phyloP scores from a whole-genome alignment of 2,113 vertebrate species.

The Smithornis capensis region DNA sequence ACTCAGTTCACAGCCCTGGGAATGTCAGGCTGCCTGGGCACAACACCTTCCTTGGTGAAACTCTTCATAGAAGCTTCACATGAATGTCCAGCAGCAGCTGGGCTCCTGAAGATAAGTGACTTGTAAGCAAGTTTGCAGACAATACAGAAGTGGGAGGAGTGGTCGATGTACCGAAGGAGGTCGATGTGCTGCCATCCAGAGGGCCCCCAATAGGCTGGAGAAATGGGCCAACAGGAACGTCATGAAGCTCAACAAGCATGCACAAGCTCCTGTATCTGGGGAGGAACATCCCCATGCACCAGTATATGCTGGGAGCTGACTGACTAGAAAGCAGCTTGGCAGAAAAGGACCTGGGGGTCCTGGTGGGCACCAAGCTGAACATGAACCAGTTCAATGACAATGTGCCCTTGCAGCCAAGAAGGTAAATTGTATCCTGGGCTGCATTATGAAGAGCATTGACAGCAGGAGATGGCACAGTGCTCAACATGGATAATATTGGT shows the following conservation, averaged over 20 bases:
- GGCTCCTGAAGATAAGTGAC: background rate
- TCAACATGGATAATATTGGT: background rate
- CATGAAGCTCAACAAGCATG: background rate
- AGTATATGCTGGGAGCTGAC: rapidly evolving
- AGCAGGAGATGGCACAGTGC: background rate
- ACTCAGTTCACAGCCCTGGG: background rate
- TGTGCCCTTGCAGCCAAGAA: background rate
- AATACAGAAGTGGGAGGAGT: background rate
- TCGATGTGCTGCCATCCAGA: background rate
- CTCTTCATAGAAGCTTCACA: background rate
- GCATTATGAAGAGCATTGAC: background rate
- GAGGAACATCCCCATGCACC: background rate
- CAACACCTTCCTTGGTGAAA: rapidly evolving
- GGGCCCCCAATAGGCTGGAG: rapidly evolving
- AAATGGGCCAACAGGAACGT: background rate
- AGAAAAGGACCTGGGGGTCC: background rate
- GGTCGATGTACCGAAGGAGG: background rate
- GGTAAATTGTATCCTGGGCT: background rate
- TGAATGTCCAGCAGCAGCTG: background rate
- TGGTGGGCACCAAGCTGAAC: background rate
- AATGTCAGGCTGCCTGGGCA: background rate
- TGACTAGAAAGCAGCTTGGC: background rate
- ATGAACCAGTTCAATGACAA: background rate
- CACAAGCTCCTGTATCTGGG: background rate
- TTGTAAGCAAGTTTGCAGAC: background rate